phyloP scores from a whole-genome alignment of 2,888 invertebrate genomes.

The Morpho deidamia region DNA sequence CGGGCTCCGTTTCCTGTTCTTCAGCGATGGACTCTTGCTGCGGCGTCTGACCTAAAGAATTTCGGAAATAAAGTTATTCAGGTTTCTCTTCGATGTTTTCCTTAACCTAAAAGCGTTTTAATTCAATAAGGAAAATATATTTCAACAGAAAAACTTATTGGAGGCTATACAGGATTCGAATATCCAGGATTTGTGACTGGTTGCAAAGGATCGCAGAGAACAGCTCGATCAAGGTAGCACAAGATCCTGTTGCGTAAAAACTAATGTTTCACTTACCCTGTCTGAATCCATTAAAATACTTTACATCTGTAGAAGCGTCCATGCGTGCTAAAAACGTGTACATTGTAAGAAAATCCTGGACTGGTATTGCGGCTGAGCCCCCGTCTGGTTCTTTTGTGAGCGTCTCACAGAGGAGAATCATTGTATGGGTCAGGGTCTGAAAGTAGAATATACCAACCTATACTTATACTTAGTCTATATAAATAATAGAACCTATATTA shows the following conservation, averaged over 20 bases:
- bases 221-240: too few relatives aligned
- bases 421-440: slow-evolving; percentile 85
- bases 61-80: too few relatives aligned
- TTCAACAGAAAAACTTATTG: too few relatives aligned
- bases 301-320: slow-evolving; percentile 70
- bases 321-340: slow-evolving; percentile 78
- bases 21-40: slow-evolving; percentile 19
- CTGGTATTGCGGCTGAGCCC: slow-evolving; percentile 85
- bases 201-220: too few relatives aligned
- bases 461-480: too few relatives aligned
- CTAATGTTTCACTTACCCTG: slow-evolving; percentile 41
- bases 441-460: slow-evolving; percentile 19
- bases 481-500: too few relatives aligned
- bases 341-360: slow-evolving; percentile 80
- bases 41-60: slow-evolving; percentile 19
- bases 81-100: too few relatives aligned
- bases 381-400: slow-evolving; percentile 91
- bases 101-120: too few relatives aligned
- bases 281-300: slow-evolving; percentile 54
- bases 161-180: too few relatives aligned
- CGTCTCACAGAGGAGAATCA: slow-evolving; percentile 89
- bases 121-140: too few relatives aligned
- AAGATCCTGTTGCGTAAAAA: too few relatives aligned
- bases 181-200: too few relatives aligned
- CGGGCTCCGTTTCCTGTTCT: slow-evolving; percentile 15